Conservation (phyloP, 64 coral and sea anemone species). For the Stichodactyla helianthus region DNA sequence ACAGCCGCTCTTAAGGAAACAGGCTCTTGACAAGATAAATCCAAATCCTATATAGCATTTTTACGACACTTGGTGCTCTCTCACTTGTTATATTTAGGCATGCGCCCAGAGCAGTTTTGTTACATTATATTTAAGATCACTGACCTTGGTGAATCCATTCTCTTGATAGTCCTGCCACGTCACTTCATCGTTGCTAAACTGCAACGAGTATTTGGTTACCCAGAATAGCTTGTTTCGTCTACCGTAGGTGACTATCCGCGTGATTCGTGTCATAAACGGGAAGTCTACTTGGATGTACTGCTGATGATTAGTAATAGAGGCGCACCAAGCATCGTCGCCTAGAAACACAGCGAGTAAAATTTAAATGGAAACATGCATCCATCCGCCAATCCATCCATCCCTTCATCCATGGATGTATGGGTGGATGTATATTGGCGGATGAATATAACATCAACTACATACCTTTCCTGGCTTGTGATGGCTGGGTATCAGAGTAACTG, state of each 20-base stretch:
- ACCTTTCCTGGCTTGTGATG: constrained; percentile 62
- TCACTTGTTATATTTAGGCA: too few relatives aligned
- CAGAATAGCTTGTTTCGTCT: constrained; percentile 54
- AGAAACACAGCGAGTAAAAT: not conserved
- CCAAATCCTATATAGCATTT: too few relatives aligned
- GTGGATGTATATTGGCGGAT: not conserved
- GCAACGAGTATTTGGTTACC: constrained; percentile 61
- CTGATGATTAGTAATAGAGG: constrained; percentile 16
- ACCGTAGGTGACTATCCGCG: constrained; percentile 41
- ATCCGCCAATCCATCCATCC: not conserved
- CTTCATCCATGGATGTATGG: not conserved
- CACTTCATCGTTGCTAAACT: constrained; percentile 64
- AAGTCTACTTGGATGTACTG: constrained; percentile 84
- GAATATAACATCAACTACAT: not conserved
- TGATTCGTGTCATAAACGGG: constrained; percentile 49
- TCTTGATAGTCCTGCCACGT: constrained; percentile 67
- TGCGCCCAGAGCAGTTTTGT: too few relatives aligned
- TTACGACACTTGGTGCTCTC: too few relatives aligned
- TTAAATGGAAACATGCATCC: too few relatives aligned
- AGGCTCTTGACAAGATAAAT: too few relatives aligned
- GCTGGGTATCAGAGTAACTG: constrained; percentile 54
- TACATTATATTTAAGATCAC: not conserved
- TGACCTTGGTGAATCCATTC: constrained; percentile 70
- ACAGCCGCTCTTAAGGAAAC: too few relatives aligned
- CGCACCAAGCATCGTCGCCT: constrained; percentile 76